Percentiles rank a stretch among this genome's conserved stretches.
Conservation (phyloP, 1,140 invertebrate genomes). For the Olivierus martensii region DNA sequence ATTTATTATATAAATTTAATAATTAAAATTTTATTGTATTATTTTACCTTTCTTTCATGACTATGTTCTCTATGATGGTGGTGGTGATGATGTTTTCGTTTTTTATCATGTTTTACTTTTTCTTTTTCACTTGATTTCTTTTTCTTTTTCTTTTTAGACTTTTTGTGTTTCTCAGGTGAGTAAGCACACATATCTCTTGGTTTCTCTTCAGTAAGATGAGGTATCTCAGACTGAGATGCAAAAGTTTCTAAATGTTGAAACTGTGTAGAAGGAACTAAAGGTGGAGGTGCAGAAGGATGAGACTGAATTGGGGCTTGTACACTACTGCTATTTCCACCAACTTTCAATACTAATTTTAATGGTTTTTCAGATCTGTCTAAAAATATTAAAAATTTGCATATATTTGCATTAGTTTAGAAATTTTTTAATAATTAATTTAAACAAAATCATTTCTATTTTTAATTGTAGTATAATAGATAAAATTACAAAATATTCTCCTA, state of each 20-base stretch:
- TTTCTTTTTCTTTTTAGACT: conserved; percentile 50
- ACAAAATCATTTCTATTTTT: no score
- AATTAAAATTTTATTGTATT: no score
- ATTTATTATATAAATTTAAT: no score
- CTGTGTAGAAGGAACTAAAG: conserved; percentile 2
- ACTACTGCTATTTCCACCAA: conserved; percentile 39
- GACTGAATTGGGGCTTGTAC: conserved; percentile 8
- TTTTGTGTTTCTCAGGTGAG: conserved; percentile 20
- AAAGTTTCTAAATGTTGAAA: neutral
- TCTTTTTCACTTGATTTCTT: conserved; percentile 55
- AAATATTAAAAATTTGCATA: neutral
- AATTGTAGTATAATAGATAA: no score
- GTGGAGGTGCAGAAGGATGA: neutral
- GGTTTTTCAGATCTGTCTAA: conserved; percentile 29
- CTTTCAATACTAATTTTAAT: conserved; percentile 65
- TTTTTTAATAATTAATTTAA: no score
- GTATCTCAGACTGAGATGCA: neutral
- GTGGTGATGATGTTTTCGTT: conserved; percentile 48
- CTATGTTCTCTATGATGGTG: conserved; percentile 39
- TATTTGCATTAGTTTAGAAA: no score
- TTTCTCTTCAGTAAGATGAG: neutral
- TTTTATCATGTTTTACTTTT: conserved; percentile 43
- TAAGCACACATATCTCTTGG: neutral
- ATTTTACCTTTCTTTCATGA: conserved; percentile 41
- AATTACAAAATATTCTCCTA: no score